Evolutionary conservation across 2,888 invertebrate genomes (phyloP).

Genomic region (Dyspetes luteomarginatus): DNA sequence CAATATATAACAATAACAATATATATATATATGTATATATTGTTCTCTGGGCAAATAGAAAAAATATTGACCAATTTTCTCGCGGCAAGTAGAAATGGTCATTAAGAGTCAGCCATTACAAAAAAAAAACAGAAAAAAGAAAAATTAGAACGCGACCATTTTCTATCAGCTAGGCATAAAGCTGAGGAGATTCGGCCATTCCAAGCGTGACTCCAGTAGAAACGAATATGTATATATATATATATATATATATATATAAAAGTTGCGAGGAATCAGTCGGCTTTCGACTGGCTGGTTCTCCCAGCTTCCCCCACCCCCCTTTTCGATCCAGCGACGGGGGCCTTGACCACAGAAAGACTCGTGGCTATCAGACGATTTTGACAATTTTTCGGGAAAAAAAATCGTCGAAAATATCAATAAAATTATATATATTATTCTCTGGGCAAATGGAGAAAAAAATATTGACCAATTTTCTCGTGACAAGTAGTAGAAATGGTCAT

Average conservation of each 20-base stretch:
- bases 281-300: slow-evolving; percentile 35
- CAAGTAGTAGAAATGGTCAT: not conserved
- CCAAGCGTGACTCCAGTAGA: slow-evolving; percentile 44
- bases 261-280: slow-evolving; percentile 28
- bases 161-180: slow-evolving; percentile 34
- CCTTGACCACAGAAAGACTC: slow-evolving; percentile 56
- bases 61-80: too few relatives aligned
- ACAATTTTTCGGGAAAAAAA: too few relatives aligned
- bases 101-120: not conserved
- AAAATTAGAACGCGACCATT: slow-evolving; percentile 44
- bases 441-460: too few relatives aligned
- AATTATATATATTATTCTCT: too few relatives aligned
- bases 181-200: slow-evolving; percentile 58
- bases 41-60: too few relatives aligned
- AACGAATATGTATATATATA: slow-evolving; percentile 47
- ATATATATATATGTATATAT: too few relatives aligned
- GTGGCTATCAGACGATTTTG: slow-evolving; percentile 56
- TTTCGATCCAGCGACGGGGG: slow-evolving; percentile 32
- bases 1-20: too few relatives aligned
- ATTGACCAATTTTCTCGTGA: too few relatives aligned
- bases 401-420: too few relatives aligned
- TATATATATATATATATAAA: too few relatives aligned
- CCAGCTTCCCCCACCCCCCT: slow-evolving; percentile 20
- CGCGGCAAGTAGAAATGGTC: not conserved
- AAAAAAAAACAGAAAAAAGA: too few relatives aligned